These are phyloP conservation scores for Andrena flavipes DNA, from an alignment of 2,888 invertebrate genomes.

Conservation along the genomic window DNA sequence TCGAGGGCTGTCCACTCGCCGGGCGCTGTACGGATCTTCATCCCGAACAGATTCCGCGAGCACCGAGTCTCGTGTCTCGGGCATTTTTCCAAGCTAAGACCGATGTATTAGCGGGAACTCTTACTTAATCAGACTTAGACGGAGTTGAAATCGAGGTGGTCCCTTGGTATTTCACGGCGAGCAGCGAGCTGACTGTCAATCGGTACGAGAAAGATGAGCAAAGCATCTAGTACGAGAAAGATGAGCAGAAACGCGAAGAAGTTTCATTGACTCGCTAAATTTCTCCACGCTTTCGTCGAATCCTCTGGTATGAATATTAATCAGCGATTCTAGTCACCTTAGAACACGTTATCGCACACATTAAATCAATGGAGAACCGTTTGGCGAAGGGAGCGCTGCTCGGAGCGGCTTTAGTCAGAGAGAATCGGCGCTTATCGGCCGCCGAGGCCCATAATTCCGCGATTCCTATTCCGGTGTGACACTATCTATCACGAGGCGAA, in stretches of 20 bases:
- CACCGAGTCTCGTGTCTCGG: not conserved
- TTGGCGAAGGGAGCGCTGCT: not conserved
- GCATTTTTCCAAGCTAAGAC: not conserved
- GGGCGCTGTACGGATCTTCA: slow-evolving; percentile 1
- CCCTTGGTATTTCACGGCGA: not conserved
- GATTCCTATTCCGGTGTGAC: slow-evolving; percentile 32
- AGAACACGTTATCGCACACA: not conserved
- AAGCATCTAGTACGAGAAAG: too few species aligned
- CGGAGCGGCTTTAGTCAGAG: not conserved
- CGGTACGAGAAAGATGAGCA: too few species aligned
- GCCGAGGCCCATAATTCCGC: slow-evolving; percentile 8
- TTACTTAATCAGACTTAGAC: not conserved
- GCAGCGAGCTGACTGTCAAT: too few species aligned
- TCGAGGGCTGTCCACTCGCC: not conserved
- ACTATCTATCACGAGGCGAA: slow-evolving; percentile 45
- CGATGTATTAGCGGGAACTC: not conserved
- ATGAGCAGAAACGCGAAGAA: too few species aligned
- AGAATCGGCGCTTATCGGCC: slow-evolving; percentile 5
- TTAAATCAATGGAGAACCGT: not conserved
- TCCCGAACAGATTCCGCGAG: not conserved
- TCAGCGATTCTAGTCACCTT: too few species aligned
- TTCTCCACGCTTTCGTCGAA: too few species aligned
- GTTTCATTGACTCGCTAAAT: too few species aligned
- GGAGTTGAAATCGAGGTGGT: not conserved
- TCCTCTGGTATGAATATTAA: too few species aligned